Base-by-base conservation (phyloP, 2,888 invertebrate species). In the Drymonia ruficornis region DNA sequence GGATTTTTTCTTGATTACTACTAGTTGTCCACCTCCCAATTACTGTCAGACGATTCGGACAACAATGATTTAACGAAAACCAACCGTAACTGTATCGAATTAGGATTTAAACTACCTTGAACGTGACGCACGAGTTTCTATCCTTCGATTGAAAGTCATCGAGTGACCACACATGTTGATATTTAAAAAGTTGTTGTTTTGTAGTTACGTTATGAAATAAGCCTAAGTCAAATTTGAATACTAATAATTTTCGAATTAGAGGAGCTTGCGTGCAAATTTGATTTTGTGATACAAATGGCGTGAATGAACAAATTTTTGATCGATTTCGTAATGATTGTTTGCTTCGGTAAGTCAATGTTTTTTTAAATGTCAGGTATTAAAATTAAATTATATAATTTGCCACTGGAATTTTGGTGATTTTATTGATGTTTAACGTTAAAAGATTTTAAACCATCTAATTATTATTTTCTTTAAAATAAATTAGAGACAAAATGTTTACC, bases 101-200 rank as follows among this genome's bases (percentile, higher is more conserved):
- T 60, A 61, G 49, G 48, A 46, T 53, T 52, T 44, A 62, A 52
- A 50, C 48, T 65, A 38, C 43, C 47, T 56, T 58, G 52, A 56
- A 45, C 36, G 7, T 47, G 31, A 18, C 51, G 59, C 38, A 43
- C 9, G 43, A 38, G 52, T 61, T 61, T 65, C 50, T 50, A 57
- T 55, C 50, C 63, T 55, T 55, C 55, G 23, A 56, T 59, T 59
- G 53, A 61, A 59, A 68, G 55, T 59, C 56, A 59, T 55, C 23
- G 47, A 42, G 42, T 68, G 75, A 55, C 81, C 79, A 79, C 81
- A 81, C 81, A 79, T 70, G 74, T 47, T 64, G 76, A 60, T 46
- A 55, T 64, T 72, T 65, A 66, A 70, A 77, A 73, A 65, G 63
- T 67, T 53, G 53, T 65, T 66, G n/a, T 56, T 69, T 67, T 50